Evolutionary conservation across 2,888 invertebrate genomes (phyloP), one percentile per base, ranked within the genome.

Genomic region (Chymomyza caudatula): DNA sequence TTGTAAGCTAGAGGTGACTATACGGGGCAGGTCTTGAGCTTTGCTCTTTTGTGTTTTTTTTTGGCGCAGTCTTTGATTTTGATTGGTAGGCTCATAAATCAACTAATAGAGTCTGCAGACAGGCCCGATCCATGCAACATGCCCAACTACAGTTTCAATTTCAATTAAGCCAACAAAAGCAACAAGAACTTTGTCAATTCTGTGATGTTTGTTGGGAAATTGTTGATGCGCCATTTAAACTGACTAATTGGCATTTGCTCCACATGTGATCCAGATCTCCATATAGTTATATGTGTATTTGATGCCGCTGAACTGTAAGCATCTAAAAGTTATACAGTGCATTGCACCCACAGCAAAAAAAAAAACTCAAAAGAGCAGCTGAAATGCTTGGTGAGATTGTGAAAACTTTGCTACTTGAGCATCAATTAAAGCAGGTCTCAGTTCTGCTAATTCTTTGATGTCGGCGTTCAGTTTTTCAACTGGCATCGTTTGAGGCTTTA

Each of bases 91-190:
- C 29, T 51, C 47, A 72, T 72, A 72, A 73, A 76, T 85, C 75
- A 79, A 80, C 83, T 80, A 85, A 80, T 80, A 75, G 80, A 82
- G 79, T 85, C 85, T 82, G 79, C 79, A 80, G 80, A 80, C 80
- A 51, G 8, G 19, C 11, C 5, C 4, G 8, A 43, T 43, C 43
- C 44, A 6, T 15, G 44, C n/a, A 15, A n/a, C 43, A 43, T 43
- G n/a, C 19, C 2, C 51, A 17, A 11, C 19, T 4, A 20, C 23
- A 76, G 80, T 73, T 82, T 81, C 85, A 85, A 81, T 85, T 81
- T 85, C 83, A 81, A 85, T 85, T 82, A 85, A 81, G 56, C 65
- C 56, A 56, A 51, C 66, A 56, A 29, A 4, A 6, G 0, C 44
- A 17, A 15, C 44, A 47, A 47, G 13, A 47, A 17, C 15, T 15